Conservation (phyloP, 2,797 vertebrate species). For the Clarias laeviceps region DNA sequence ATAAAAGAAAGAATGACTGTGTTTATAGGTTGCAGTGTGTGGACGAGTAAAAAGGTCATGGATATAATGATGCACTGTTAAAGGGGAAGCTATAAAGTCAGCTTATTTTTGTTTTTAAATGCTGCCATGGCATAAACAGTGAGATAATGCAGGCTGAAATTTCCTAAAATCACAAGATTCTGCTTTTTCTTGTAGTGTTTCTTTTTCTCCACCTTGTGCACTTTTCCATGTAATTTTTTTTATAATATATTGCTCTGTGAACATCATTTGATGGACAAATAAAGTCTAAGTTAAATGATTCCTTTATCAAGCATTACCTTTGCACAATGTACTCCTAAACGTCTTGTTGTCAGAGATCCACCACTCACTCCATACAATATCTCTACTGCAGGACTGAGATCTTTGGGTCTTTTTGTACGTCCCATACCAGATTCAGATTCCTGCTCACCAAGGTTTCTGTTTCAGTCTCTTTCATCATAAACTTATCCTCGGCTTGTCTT, state of each 20-base stretch:
- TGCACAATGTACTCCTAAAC: not conserved
- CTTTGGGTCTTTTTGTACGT: slow-evolving; percentile 24
- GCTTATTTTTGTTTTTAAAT: slow-evolving; percentile 6
- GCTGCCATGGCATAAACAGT: not conserved
- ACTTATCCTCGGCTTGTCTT: slow-evolving; percentile 46
- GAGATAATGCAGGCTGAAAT: not conserved
- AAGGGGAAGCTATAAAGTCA: not conserved
- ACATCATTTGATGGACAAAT: not conserved
- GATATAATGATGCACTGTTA: not conserved
- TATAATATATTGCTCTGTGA: not conserved
- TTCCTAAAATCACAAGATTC: not conserved
- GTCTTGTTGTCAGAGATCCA: not conserved
- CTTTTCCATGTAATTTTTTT: not conserved
- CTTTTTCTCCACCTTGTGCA: not conserved
- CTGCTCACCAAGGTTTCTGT: slow-evolving; percentile 55
- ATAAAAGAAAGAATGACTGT: not conserved
- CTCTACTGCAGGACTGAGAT: slow-evolving; percentile 29
- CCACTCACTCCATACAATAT: not conserved
- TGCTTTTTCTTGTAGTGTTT: not conserved
- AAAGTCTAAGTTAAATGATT: not conserved
- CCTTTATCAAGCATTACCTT: not conserved
- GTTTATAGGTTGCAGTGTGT: not conserved
- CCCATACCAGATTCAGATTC: slow-evolving; percentile 40
- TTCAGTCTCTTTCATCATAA: slow-evolving; percentile 73
- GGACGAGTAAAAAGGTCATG: not conserved